Percentiles rank a stretch among this genome's conserved stretches.
phyloP scores from a whole-genome alignment of 2,888 invertebrate genomes.

The Exocentrus adspersus region DNA sequence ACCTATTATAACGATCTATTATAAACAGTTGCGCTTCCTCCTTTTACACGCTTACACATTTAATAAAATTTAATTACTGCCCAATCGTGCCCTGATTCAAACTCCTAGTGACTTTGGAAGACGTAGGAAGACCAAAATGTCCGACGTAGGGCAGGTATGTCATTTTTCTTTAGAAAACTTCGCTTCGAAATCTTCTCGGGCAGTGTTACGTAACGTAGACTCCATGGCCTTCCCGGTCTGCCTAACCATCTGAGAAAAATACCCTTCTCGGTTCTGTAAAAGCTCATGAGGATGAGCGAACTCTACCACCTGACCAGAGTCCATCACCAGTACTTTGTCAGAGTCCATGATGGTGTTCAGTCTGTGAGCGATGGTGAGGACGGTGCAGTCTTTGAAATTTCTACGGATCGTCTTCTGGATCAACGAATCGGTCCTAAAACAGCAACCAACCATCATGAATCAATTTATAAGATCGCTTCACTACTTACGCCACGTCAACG shows the following conservation, averaged over 20 bases:
- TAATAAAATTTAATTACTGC: too few species aligned
- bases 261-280: constrained; percentile 53
- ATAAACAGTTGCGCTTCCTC: too few species aligned
- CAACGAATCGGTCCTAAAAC: constrained; percentile 81
- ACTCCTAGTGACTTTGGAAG: too few species aligned
- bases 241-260: constrained; percentile 58
- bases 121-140: too few species aligned
- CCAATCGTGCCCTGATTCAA: too few species aligned
- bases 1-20: too few species aligned
- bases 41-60: too few species aligned
- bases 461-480: neutral
- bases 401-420: constrained; percentile 80
- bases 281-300: constrained; percentile 66
- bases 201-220: constrained; percentile 49
- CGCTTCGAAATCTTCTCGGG: constrained; percentile 46
- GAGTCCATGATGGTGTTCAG: constrained; percentile 88
- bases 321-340: constrained; percentile 74
- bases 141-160: too few species aligned
- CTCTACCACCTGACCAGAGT: constrained; percentile 66
- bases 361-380: constrained; percentile 84
- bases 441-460: too few species aligned
- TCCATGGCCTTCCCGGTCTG: constrained; percentile 59
- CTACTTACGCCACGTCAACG: constrained; percentile 81
- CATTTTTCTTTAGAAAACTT: constrained; percentile 21
- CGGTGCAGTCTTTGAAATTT: constrained; percentile 80